Evolutionary conservation across 2,888 invertebrate species (phyloP).

Genomic region (Drosophila bunnanda): DNA sequence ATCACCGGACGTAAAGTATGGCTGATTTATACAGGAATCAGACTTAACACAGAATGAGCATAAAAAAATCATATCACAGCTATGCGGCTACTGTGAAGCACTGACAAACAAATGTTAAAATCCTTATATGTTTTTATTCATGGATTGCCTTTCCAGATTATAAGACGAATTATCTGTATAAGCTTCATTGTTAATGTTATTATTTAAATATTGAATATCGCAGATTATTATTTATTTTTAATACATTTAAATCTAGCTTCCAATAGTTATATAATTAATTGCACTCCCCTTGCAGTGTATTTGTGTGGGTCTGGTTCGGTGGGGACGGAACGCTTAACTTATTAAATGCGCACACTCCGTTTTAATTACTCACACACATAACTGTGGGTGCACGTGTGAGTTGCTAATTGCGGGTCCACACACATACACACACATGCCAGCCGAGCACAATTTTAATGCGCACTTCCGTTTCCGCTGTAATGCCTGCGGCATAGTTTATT

Average conservation of each 20-base stretch:
- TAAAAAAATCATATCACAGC: conserved; percentile 9
- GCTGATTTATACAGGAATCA: conserved; percentile 26
- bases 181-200: neutral
- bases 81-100: conserved; percentile 10
- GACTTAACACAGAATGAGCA: conserved; percentile 7
- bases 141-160: too few relatives aligned
- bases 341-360: conserved; percentile 73
- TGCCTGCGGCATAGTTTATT: conserved; percentile 69
- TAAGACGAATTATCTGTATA: too few relatives aligned
- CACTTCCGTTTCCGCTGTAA: conserved; percentile 78
- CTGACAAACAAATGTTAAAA: neutral
- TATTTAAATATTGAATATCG: neutral
- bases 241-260: neutral
- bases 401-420: conserved; percentile 67
- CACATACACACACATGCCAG: conserved; percentile 42
- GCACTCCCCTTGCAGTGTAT: neutral
- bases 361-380: conserved; percentile 73
- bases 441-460: conserved; percentile 74
- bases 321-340: conserved; percentile 63
- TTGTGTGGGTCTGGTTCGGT: conserved; percentile 22
- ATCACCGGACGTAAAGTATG: conserved; percentile 26
- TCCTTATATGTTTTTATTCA: neutral
- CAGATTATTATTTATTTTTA: neutral
- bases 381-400: conserved; percentile 37
- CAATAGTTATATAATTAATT: neutral